Evolutionary conservation across 2,888 invertebrate species (phyloP).

Genomic region (Bruchidius siliquastri): DNA sequence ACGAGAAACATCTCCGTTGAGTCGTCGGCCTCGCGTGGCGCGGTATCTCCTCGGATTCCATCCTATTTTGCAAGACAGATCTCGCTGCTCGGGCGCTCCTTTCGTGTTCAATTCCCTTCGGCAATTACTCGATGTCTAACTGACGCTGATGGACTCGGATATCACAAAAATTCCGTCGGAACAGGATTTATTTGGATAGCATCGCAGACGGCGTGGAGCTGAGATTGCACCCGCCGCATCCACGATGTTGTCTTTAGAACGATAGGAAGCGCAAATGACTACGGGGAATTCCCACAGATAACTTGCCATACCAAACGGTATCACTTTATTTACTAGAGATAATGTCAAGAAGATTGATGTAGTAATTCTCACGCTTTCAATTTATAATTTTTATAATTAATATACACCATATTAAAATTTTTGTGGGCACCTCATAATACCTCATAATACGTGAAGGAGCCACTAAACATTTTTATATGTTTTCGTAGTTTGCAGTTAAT

Average conservation of each 20-base stretch:
- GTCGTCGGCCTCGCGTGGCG: not conserved
- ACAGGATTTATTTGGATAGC: constrained; percentile 17
- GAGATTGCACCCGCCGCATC: constrained; percentile 1
- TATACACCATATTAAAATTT: no score
- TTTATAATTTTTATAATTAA: no score
- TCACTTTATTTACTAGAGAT: not conserved
- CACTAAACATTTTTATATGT: no score
- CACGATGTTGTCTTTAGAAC: not conserved
- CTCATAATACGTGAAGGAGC: no score
- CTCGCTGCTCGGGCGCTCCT: constrained; percentile 9
- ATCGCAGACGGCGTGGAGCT: constrained; percentile 6
- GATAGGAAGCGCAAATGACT: not conserved
- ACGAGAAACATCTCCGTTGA: not conserved
- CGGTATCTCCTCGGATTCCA: not conserved
- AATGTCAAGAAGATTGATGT: no score
- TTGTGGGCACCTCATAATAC: no score
- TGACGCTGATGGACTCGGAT: constrained; percentile 33
- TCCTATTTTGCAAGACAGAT: not conserved
- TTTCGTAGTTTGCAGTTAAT: no score
- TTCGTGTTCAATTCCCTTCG: constrained; percentile 31
- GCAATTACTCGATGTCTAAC: constrained; percentile 35
- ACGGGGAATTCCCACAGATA: not conserved
- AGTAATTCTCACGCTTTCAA: no score
- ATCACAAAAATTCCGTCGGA: not conserved
- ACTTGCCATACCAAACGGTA: not conserved